These are phyloP conservation scores for Centropus unirufus DNA, from an alignment of 2,113 vertebrate genomes.

Conservation along the genomic window DNA sequence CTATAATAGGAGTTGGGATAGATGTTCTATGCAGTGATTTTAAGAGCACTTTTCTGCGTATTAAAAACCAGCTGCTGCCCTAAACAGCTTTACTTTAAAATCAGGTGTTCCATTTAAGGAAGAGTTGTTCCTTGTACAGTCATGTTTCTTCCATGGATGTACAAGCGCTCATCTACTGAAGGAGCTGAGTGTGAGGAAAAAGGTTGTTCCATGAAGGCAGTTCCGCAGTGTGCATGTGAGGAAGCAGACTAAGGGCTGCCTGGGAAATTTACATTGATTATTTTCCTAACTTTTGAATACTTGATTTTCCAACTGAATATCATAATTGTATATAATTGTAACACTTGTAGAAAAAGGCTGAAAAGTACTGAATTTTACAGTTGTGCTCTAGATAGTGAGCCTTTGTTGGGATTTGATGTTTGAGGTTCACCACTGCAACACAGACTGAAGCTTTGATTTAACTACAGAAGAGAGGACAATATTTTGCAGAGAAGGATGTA, in stretches of 20 bases:
- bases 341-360: background rate
- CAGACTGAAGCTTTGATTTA: background rate
- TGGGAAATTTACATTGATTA: background rate
- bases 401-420: background rate
- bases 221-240: background rate
- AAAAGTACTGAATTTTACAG: background rate
- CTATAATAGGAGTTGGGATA: background rate
- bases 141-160: background rate
- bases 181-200: background rate
- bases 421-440: background rate
- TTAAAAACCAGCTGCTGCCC: background rate
- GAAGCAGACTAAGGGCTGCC: background rate
- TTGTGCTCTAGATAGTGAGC: background rate
- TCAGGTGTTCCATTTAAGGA: background rate
- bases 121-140: background rate
- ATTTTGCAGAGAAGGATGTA: background rate
- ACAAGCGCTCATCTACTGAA: background rate
- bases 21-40: background rate
- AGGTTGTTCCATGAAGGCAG: background rate
- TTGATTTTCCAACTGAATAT: background rate
- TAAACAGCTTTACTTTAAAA: background rate
- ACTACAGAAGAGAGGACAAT: background rate
- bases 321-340: background rate
- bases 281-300: background rate
- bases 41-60: background rate